Evolutionary conservation across 2,113 vertebrate genomes (phyloP), one percentile per base, ranked within the genome.

Genomic region (Alethe castanea): DNA sequence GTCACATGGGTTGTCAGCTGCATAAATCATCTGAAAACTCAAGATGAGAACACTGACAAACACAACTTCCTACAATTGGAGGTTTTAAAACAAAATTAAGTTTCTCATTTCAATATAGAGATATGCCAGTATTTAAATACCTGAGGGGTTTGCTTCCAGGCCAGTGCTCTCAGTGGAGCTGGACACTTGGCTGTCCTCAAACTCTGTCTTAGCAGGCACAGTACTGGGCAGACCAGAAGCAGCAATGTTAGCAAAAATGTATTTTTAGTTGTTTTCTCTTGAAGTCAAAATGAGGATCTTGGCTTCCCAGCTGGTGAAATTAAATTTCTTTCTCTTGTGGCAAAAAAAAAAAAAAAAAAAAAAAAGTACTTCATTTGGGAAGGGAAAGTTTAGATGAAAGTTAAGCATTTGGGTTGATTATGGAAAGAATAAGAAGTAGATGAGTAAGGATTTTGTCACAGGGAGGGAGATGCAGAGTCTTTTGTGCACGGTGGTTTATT

Each of bases 201-300:
- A 28, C 25, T 66, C 66, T 14, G 3, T 28, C 66, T 50, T 45
- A 26, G 24, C 25, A 69, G 53, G 54, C 42, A 83, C 42, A 72
- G 14, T 3, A 23, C 22, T 50, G 66, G 50, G 73, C 42, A 45
- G 7, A 65, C 74, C 47, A 83, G 38, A 81, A 77, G 42, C 69
- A 94, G 71, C 50, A 91, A 29, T 29, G 81, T 35, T 57, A 92
- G 78, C 78, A 95, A 88, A 90, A 90, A 36, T n/a, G 11, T 90
- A 81, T 86, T 94, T 96, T 96, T 83, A 86, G 86, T 57, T 84
- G 14, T 93, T 93, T 96, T 93, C 86, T 65, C 80, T 92, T 52
- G 56, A 94, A 92, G 72, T 67, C 47, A 92, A 73, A 96, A 94
- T 91, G 52, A 93, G 47, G 82, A 85, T 94, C 81, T 82, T 90